Evolutionary conservation across 2,888 invertebrate species (phyloP), one percentile per base, ranked within the genome.

Genomic region (Paralinhomoeus sp.): DNA sequence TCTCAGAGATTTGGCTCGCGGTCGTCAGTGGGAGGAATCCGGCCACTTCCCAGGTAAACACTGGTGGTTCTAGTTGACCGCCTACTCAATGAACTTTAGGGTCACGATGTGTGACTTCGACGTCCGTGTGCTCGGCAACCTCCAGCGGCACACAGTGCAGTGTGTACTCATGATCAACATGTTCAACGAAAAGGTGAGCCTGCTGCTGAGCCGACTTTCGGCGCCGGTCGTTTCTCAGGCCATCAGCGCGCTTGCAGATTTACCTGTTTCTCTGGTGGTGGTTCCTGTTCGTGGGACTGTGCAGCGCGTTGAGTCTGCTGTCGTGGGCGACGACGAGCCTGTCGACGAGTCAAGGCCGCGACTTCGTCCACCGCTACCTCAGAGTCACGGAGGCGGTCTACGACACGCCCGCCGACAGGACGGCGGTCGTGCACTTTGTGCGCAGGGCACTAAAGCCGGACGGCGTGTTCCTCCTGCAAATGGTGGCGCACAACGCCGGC

Each of bases 191-290:
- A 60, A 60, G 51, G 52, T 54, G 33, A 18, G 36, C 31, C 9
- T 15, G 15, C 15, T 31, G n/a, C n/a, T n/a, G n/a, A n/a, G n/a
- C n/a, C n/a, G n/a, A n/a, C n/a, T n/a, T n/a, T n/a, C n/a, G n/a
- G n/a, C n/a, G n/a, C n/a, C n/a, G n/a, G n/a, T n/a, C n/a, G n/a
- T n/a, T n/a, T n/a, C n/a, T n/a, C n/a, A n/a, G n/a, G n/a, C n/a
- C n/a, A n/a, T n/a, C n/a, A n/a, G n/a, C n/a, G n/a, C n/a, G n/a
- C 35, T 5, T 42, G 39, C 47, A 54, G 54, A 59, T 58, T 13
- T 59, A 56, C 50, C 49, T 59, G 49, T 69, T 69, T 57, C 57
- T 68, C 39, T 68, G 68, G 68, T 69, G 67, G 57, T 69, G 68
- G 68, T 58, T 67, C 43, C 59, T 68, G 24, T 58, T 67, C 37